Evolutionary conservation across 2,797 vertebrate genomes (phyloP).

Genomic region (Percopsis omiscomaycus): DNA sequence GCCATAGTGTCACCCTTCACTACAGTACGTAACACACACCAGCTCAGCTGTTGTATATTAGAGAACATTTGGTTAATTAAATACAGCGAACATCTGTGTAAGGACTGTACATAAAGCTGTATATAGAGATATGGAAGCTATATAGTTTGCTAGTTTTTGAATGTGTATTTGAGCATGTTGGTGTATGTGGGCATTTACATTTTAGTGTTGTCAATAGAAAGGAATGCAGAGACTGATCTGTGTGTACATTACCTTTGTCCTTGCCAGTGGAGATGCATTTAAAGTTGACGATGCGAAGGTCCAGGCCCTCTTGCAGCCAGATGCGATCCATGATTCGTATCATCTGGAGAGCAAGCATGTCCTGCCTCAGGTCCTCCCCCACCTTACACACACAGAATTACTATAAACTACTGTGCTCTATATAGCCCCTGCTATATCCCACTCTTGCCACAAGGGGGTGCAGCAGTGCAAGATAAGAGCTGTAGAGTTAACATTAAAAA

Average conservation of each 20-base stretch:
- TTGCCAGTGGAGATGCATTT: constrained; percentile 96
- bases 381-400: constrained; percentile 74
- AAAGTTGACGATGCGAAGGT: constrained; percentile 96
- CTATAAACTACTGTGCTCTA: background rate
- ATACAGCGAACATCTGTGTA: too few relatives aligned
- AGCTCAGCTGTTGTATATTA: too few relatives aligned
- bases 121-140: too few relatives aligned
- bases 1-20: too few relatives aligned
- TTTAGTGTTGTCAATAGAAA: background rate
- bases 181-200: background rate
- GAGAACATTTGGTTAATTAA: too few relatives aligned
- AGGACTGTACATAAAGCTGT: too few relatives aligned
- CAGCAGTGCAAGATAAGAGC: background rate
- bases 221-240: background rate
- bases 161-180: background rate
- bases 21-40: too few relatives aligned
- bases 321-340: constrained; percentile 99
- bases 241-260: constrained; percentile 83
- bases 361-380: constrained; percentile 96
- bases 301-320: constrained; percentile 96
- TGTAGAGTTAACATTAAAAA: constrained; percentile 14
- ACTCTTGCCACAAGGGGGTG: constrained; percentile 62
- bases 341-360: constrained; percentile 99
- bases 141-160: background rate
- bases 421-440: background rate